Conservation (phyloP, 2,888 invertebrate species). For the Osmoderma eremita region DNA sequence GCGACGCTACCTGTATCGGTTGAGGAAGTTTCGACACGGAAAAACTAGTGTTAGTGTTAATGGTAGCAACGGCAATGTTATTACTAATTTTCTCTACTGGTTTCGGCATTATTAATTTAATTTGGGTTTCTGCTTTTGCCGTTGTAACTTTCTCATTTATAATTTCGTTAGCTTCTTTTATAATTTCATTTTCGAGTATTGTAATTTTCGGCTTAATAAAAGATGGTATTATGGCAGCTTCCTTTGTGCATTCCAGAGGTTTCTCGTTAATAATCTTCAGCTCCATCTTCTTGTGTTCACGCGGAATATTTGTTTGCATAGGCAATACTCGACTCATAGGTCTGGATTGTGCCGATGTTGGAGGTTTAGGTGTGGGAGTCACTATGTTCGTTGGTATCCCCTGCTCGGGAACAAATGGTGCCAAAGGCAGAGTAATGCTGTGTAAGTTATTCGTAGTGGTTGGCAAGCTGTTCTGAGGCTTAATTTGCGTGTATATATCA, state of each 20-base stretch:
- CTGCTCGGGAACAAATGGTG: constrained; percentile 67
- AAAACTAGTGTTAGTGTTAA: constrained; percentile 34
- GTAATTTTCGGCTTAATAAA: constrained; percentile 44
- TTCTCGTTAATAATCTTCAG: constrained; percentile 55
- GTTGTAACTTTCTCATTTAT: constrained; percentile 42
- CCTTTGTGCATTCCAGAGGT: constrained; percentile 29
- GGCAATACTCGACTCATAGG: constrained; percentile 84
- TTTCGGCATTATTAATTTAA: constrained; percentile 46
- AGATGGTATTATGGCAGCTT: constrained; percentile 18
- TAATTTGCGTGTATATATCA: constrained; percentile 52
- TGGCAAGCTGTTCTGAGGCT: constrained; percentile 55
- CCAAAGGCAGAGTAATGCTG: constrained; percentile 71
- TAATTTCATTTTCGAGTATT: constrained; percentile 47
- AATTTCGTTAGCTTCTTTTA: constrained; percentile 37
- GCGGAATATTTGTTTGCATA: constrained; percentile 73
- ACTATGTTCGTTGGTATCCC: constrained; percentile 78
- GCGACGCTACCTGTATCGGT: constrained; percentile 60
- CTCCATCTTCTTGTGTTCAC: constrained; percentile 63
- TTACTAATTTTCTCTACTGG: constrained; percentile 20
- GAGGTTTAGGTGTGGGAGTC: constrained; percentile 71
- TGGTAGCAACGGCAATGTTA: constrained; percentile 36
- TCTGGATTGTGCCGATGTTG: constrained; percentile 63
- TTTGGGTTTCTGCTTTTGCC: constrained; percentile 46
- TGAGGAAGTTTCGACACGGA: constrained; percentile 10
- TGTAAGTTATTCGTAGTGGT: constrained; percentile 62